These are phyloP conservation scores for Orientallactaga sibirica DNA, from an alignment of 2,797 vertebrate species.

Conservation along the genomic window DNA sequence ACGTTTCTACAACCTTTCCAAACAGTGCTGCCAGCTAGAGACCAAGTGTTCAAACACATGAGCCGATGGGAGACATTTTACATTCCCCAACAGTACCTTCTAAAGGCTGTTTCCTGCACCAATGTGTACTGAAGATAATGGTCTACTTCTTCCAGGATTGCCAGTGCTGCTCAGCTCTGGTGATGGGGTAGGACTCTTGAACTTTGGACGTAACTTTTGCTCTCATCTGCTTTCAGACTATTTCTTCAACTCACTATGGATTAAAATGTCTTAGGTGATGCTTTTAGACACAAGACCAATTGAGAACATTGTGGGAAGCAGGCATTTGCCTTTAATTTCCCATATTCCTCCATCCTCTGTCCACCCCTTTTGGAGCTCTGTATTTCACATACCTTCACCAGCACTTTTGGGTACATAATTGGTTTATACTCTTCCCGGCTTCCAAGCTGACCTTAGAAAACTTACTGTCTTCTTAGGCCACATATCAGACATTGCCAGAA, in stretches of 20 bases:
- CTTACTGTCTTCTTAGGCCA: background rate
- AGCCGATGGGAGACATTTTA: no score
- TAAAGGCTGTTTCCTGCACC: background rate
- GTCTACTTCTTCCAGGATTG: background rate
- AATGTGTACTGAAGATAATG: background rate
- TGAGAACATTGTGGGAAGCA: background rate
- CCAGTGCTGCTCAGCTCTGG: background rate
- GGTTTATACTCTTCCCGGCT: background rate
- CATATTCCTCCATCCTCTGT: background rate
- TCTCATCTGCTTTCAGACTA: background rate
- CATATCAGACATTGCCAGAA: slow-evolving; percentile 14
- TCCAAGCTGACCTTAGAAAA: slow-evolving; percentile 25
- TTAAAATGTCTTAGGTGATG: background rate
- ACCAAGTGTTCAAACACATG: no score
- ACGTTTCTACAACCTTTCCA: no score
- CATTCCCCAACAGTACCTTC: no score
- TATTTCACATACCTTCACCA: background rate
- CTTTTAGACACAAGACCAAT: background rate
- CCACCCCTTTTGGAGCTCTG: background rate
- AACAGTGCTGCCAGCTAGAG: no score
- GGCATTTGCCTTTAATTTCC: background rate
- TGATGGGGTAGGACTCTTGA: no score
- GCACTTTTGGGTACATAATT: background rate
- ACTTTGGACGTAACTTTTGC: background rate
- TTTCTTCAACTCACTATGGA: background rate